phyloP scores from a whole-genome alignment of 2,888 invertebrate genomes.

The Chloroclystis v-ata region DNA sequence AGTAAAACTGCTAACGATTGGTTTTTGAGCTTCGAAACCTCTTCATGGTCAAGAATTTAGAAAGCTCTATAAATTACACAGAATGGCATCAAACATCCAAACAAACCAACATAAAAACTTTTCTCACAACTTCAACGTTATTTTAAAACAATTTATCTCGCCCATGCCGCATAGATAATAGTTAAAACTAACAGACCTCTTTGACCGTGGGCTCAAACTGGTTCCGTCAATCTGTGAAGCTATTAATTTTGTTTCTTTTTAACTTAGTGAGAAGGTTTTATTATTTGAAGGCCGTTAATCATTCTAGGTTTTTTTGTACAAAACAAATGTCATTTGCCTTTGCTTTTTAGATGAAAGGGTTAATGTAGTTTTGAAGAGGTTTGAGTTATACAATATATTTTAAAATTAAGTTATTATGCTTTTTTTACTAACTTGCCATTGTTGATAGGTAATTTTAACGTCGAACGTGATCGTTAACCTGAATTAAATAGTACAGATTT shows the following conservation, averaged over 20 bases:
- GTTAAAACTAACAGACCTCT: neutral
- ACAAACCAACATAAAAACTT: neutral
- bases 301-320: neutral
- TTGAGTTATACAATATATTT: too few relatives aligned
- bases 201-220: conserved; percentile 1
- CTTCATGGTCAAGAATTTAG: too few relatives aligned
- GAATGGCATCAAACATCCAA: neutral
- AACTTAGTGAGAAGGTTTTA: conserved; percentile 5
- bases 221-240: conserved; percentile 1
- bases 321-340: neutral
- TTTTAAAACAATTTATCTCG: neutral
- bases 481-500: too few relatives aligned
- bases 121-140: neutral
- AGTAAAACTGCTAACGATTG: too few relatives aligned
- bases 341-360: neutral
- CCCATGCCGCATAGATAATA: neutral
- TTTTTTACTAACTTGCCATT: too few relatives aligned
- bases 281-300: neutral
- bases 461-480: too few relatives aligned
- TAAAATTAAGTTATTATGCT: too few relatives aligned
- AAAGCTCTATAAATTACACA: too few relatives aligned
- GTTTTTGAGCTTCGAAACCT: too few relatives aligned
- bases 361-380: too few relatives aligned
- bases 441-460: too few relatives aligned
- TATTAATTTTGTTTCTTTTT: conserved; percentile 5